A percentile compares a stretch with the other conserved stretches of the same genome.
Evolutionary conservation across 2,888 invertebrate species (phyloP).

Genomic region (Seladonia tumulorum): DNA sequence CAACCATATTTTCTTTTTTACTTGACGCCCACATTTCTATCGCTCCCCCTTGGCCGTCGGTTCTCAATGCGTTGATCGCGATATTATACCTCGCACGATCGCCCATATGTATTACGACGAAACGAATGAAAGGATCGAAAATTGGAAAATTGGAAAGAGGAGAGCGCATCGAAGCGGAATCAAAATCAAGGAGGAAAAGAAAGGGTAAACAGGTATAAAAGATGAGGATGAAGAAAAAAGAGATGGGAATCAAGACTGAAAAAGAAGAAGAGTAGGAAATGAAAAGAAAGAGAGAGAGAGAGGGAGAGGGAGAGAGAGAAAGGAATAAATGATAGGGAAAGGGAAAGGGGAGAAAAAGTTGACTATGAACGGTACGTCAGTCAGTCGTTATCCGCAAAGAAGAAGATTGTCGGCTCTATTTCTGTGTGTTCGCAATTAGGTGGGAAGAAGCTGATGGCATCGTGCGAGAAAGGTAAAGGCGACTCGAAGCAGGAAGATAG

Average conservation of each 20-base stretch:
- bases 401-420: slow-evolving; percentile 78
- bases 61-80: neutral
- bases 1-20: slow-evolving; percentile 44
- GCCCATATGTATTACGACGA: neutral
- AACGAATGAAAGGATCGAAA: neutral
- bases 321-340: neutral
- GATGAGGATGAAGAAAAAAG: neutral
- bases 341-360: slow-evolving; percentile 15
- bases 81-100: neutral
- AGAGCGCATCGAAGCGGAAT: neutral
- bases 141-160: slow-evolving; percentile 3
- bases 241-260: neutral
- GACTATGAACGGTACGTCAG: slow-evolving; percentile 32
- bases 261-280: neutral
- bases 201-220: neutral
- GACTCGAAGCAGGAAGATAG: slow-evolving; percentile 31
- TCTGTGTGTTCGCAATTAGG: slow-evolving; percentile 75
- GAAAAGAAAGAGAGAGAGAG: neutral
- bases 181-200: neutral
- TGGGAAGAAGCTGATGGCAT: slow-evolving; percentile 45
- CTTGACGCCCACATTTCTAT: slow-evolving; percentile 32
- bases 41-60: neutral
- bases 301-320: neutral
- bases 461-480: slow-evolving; percentile 27
- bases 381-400: slow-evolving; percentile 71